phyloP scores from a whole-genome alignment of 2,888 invertebrate species.

The Dryobota labecula region DNA sequence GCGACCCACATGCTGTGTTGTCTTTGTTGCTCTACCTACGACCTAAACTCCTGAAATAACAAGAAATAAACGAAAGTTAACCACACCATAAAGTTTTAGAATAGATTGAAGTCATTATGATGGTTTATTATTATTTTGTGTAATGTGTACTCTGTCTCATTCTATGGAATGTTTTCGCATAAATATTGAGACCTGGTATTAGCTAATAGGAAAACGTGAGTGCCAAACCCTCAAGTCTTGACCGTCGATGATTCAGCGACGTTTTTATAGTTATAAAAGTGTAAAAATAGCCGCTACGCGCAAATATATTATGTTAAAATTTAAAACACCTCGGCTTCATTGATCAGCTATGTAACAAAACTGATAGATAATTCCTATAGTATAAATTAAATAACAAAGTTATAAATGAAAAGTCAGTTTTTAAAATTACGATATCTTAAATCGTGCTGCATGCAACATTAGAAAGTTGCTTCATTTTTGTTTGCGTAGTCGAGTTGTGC shows the following conservation, averaged over 20 bases:
- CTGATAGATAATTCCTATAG: constrained; percentile 26
- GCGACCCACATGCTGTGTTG: constrained; percentile 45
- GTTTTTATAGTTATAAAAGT: constrained; percentile 44
- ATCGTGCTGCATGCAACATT: constrained; percentile 82
- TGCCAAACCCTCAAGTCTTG: constrained; percentile 39
- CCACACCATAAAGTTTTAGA: constrained; percentile 1
- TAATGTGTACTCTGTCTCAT: not conserved
- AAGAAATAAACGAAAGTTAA: constrained; percentile 20
- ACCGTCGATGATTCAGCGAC: constrained; percentile 50
- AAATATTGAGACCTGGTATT: constrained; percentile 38
- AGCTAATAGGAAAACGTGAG: constrained; percentile 32
- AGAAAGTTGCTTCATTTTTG: constrained; percentile 86
- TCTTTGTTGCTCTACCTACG: constrained; percentile 50
- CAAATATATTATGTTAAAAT: constrained; percentile 34
- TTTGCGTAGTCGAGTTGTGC: constrained; percentile 79
- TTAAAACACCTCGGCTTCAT: constrained; percentile 12
- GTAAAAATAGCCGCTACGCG: constrained; percentile 46
- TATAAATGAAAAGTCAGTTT: constrained; percentile 44
- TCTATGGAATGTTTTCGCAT: constrained; percentile 26
- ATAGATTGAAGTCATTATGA: constrained; percentile 3
- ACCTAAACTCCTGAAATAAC: constrained; percentile 44
- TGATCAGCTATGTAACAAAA: constrained; percentile 26
- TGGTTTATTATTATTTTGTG: constrained; percentile 30
- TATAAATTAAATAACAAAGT: constrained; percentile 40
- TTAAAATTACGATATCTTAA: constrained; percentile 71